phyloP scores from a whole-genome alignment of 2,888 invertebrate genomes.

The Melanostoma scalare region DNA sequence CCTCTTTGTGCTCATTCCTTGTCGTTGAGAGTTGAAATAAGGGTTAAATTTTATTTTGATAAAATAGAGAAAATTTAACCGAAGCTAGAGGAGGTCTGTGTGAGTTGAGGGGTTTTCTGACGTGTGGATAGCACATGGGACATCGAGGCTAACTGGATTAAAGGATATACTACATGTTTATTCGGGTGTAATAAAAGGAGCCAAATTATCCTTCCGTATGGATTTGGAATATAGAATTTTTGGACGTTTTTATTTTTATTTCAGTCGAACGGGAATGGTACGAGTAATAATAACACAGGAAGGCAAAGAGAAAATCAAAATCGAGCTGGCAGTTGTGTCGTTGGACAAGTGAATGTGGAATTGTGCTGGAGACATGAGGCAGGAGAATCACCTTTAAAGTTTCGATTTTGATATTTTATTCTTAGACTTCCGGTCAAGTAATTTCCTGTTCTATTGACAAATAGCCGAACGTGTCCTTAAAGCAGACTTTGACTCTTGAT shows the following conservation, averaged over 20 bases:
- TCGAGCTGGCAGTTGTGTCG: conserved; percentile 27
- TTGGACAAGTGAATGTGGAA: conserved; percentile 9
- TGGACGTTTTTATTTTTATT: conserved; percentile 8
- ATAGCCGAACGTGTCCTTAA: conserved; percentile 24
- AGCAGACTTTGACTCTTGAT: too few relatives aligned
- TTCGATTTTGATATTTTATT: conserved; percentile 63
- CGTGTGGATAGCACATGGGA: conserved; percentile 60
- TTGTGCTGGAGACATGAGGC: conserved; percentile 37
- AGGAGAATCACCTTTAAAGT: conserved; percentile 47
- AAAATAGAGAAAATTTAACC: conserved; percentile 58
- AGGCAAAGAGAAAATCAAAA: conserved; percentile 38
- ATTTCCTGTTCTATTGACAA: conserved; percentile 70
- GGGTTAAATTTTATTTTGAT: conserved; percentile 72
- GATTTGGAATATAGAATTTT: conserved; percentile 70
- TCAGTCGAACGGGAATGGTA: background rate
- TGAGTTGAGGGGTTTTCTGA: background rate
- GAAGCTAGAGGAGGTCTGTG: background rate
- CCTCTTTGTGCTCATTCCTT: background rate
- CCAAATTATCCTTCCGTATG: conserved; percentile 73
- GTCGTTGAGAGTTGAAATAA: conserved; percentile 19
- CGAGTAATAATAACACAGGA: conserved; percentile 53
- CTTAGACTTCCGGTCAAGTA: conserved; percentile 69
- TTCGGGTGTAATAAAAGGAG: conserved; percentile 73
- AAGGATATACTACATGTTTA: conserved; percentile 72
- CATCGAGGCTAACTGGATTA: conserved; percentile 71